These are phyloP conservation scores for Adelges cooleyi DNA, from an alignment of 1,140 invertebrate species.

Conservation along the genomic window DNA sequence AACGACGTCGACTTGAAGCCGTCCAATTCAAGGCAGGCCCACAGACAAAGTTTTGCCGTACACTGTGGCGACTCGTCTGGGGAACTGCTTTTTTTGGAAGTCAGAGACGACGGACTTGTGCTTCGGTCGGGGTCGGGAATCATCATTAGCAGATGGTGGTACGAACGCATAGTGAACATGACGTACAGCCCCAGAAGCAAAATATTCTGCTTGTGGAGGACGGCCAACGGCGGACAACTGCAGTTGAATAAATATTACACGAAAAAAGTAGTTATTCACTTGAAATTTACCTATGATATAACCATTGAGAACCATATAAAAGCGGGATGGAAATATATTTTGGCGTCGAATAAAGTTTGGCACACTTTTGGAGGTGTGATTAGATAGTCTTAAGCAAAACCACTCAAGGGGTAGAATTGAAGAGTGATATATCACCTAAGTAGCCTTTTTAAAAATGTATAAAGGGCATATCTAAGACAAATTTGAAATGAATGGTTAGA, in stretches of 20 bases:
- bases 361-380: no score
- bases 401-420: no score
- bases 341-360: no score
- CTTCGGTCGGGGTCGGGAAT: conserved; percentile 83
- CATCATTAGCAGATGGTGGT: conserved; percentile 98
- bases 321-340: no score
- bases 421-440: no score
- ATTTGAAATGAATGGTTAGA: no score
- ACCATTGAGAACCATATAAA: no score
- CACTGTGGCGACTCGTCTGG: conserved; percentile 87
- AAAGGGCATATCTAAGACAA: no score
- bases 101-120: conserved; percentile 93
- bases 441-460: no score
- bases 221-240: conserved; percentile 69
- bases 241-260: conserved; percentile 98
- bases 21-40: conserved; percentile 76
- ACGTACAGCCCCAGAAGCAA: conserved; percentile 97
- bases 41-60: conserved; percentile 95
- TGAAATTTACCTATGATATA: no score
- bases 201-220: conserved; percentile 89
- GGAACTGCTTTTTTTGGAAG: conserved; percentile 93
- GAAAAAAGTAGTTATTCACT: conserved; percentile 64
- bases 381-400: no score
- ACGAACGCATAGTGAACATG: conserved; percentile 97
- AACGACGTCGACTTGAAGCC: conserved; percentile 96